Conservation (phyloP, 2,888 invertebrate genomes). For the Malacosoma neustria region DNA sequence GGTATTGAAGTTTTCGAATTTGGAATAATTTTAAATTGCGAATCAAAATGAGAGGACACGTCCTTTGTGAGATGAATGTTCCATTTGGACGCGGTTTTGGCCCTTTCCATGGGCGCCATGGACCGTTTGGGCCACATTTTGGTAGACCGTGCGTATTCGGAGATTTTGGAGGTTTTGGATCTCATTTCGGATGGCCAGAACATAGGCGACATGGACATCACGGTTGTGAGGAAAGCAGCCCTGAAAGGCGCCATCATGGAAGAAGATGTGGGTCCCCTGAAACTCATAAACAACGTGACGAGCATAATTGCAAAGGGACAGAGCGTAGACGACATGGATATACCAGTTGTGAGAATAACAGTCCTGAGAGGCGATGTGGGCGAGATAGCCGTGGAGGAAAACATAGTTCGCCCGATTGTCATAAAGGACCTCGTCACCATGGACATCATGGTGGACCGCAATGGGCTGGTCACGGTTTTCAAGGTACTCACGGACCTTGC, state of each 20-base stretch:
- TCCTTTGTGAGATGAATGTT: not conserved
- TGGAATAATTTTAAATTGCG: too few relatives aligned
- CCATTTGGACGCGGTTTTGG: not conserved
- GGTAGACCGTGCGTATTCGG: not conserved
- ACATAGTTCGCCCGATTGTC: too few relatives aligned
- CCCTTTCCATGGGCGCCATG: not conserved
- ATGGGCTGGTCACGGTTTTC: not conserved
- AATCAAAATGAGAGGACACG: not conserved
- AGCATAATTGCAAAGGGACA: not conserved
- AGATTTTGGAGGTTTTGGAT: not conserved
- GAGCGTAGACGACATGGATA: not conserved
- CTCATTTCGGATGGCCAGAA: not conserved
- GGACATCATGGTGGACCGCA: constrained; percentile 8
- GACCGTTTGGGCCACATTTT: not conserved
- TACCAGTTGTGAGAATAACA: not conserved
- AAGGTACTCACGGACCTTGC: not conserved
- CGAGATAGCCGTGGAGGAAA: too few relatives aligned
- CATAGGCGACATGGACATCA: constrained; percentile 1
- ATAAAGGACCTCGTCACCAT: constrained; percentile 2
- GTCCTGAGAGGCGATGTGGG: not conserved
- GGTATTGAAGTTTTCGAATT: too few relatives aligned
- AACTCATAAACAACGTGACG: too few relatives aligned
- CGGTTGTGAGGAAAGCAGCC: not conserved
- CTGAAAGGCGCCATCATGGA: not conserved
- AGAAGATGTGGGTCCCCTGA: not conserved